A percentile compares a stretch with the other conserved stretches of the same genome.
Conservation (phyloP, 2,888 invertebrate species). For the Cephus runcator region DNA sequence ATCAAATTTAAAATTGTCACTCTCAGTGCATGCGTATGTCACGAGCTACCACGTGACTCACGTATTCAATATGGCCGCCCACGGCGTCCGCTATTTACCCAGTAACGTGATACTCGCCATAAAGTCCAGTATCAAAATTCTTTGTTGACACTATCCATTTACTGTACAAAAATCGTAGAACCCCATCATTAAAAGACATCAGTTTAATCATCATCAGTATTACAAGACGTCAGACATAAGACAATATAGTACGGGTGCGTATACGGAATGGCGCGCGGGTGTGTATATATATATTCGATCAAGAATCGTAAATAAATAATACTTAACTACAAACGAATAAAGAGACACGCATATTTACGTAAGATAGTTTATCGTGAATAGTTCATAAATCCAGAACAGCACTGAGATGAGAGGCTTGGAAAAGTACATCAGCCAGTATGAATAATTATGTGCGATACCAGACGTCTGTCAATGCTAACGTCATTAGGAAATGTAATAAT, state of each 20-base stretch:
- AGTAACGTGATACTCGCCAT: conserved; percentile 7
- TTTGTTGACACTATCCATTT: neutral
- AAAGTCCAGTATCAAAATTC: neutral
- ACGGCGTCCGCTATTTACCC: conserved; percentile 27
- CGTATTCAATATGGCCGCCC: conserved; percentile 38
- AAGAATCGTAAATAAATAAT: neutral
- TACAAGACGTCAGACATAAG: conserved; percentile 4
- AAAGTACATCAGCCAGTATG: neutral
- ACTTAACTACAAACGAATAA: neutral
- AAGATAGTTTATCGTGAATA: neutral
- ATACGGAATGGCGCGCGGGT: neutral
- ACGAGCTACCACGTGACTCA: conserved; percentile 31
- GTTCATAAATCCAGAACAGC: neutral
- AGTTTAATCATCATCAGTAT: neutral
- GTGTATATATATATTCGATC: neutral
- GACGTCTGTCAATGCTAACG: neutral
- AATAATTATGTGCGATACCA: neutral
- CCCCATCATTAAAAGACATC: neutral
- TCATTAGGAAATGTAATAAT: neutral
- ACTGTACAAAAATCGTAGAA: neutral
- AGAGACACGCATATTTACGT: neutral
- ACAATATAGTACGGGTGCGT: neutral
- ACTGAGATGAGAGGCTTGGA: neutral
- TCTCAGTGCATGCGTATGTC: conserved; percentile 25
- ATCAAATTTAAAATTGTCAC: neutral